Evolutionary conservation across 2,888 invertebrate species (phyloP), one percentile per base, ranked within the genome.

Genomic region (Frankliniella intonsa): DNA sequence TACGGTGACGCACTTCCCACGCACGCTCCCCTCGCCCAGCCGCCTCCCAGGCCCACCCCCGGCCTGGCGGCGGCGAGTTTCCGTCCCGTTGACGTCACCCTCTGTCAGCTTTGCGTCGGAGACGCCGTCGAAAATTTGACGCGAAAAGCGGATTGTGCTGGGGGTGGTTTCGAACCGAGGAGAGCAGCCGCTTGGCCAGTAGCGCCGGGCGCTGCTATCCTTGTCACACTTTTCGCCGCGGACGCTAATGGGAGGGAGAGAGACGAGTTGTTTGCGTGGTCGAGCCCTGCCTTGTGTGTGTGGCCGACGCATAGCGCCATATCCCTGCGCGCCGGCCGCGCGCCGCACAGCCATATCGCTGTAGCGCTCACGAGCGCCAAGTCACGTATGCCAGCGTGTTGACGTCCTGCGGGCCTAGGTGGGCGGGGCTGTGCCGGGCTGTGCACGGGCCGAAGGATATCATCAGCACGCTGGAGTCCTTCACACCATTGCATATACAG

Each of bases 1-100:
- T 38, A 38, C 38, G 38, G 69, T 62, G 69, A 76, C 69, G 69
- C 25, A 76, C 69, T 76, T 76, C 69, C 69, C 69, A 76, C 69
- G 69, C 69, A 76, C 69, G 12, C 69, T 22, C 69, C 25, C 69
- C 69, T 69, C 22, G n/a, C 65, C 65, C 17, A 2, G 17, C 17
- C 65, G 65, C 65, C 69, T 55, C 19, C 55, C 14, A 10, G 14
- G 5, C 14, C 19, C 55, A 7, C 55, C 17, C 19, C 55, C 55
- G 12, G 17, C 17, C 17, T 55, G 55, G 55, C 11, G 14, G 8
- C 51, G 10, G 12, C 55, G 55, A 55, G 14, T 69, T 55, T 55
- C 14, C n/a, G 17, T 10, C 25, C 10, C 25, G 12, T 8, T 76
- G 69, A 76, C 69, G 69, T 76, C 69, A 25, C 69, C 11, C 25